These are phyloP conservation scores for Chromis chromis DNA, from an alignment of 2,797 vertebrate genomes.

Conservation along the genomic window DNA sequence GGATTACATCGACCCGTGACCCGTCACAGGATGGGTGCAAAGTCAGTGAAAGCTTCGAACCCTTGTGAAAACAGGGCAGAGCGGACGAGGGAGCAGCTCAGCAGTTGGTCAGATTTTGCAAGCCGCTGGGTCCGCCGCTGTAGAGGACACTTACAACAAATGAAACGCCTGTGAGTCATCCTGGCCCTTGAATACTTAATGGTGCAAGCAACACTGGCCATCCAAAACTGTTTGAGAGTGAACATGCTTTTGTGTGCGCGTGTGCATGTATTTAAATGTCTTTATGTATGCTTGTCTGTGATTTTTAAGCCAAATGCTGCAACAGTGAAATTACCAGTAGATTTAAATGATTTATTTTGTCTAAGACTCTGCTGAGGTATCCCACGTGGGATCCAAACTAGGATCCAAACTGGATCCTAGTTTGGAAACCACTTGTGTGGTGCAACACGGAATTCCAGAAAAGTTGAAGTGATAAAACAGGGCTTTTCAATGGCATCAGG, in stretches of 20 bases:
- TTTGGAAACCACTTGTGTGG: slow-evolving; percentile 5
- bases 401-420: not conserved
- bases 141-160: slow-evolving; percentile 58
- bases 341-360: slow-evolving; percentile 37
- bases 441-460: slow-evolving; percentile 3
- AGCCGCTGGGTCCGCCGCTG: slow-evolving; percentile 30
- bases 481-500: not conserved
- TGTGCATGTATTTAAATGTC: not conserved
- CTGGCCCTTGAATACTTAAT: slow-evolving; percentile 44
- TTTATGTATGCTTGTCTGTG: slow-evolving; percentile 25
- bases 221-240: slow-evolving; percentile 35
- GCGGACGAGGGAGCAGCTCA: slow-evolving; percentile 43
- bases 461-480: not conserved
- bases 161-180: slow-evolving; percentile 61
- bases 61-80: slow-evolving; percentile 60
- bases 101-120: slow-evolving; percentile 42
- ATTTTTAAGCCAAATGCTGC: slow-evolving; percentile 44
- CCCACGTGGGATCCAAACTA: not conserved
- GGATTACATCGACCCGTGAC: slow-evolving; percentile 55
- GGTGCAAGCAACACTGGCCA: slow-evolving; percentile 46
- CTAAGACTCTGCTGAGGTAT: slow-evolving; percentile 26
- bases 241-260: not conserved
- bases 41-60: slow-evolving; percentile 34
- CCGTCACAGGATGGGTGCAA: slow-evolving; percentile 42
- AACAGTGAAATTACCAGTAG: slow-evolving; percentile 34